These are phyloP conservation scores for Heliopora coerulea DNA, from an alignment of 92 coral and sea anemone genomes.

Conservation along the genomic window DNA sequence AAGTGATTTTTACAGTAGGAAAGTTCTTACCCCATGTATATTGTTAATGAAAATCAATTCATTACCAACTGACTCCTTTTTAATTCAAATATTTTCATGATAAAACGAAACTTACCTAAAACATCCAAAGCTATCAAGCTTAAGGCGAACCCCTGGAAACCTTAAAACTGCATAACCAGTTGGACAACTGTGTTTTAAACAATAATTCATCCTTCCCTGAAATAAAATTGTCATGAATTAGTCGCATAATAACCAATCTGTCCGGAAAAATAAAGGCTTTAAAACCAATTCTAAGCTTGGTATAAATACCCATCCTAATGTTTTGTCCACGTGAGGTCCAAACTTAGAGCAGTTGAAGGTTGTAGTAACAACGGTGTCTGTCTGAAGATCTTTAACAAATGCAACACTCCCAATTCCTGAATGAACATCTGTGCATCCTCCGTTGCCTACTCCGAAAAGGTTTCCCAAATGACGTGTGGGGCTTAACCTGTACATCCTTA, in stretches of 20 bases:
- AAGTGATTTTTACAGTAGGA: too few species aligned
- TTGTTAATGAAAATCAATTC: too few species aligned
- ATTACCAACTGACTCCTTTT: too few species aligned
- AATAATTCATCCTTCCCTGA: slow-evolving; percentile 17
- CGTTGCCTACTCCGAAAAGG: slow-evolving; percentile 1
- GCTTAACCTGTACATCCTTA: slow-evolving; percentile 8
- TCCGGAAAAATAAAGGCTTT: background rate
- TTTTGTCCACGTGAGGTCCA: background rate
- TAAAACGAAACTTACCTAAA: background rate
- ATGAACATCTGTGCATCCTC: slow-evolving; percentile 13
- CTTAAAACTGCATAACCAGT: slow-evolving; percentile 1
- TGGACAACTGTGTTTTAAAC: slow-evolving; percentile 3
- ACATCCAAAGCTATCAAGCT: slow-evolving; percentile 9
- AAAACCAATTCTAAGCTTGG: background rate
- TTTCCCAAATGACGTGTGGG: background rate
- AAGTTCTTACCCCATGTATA: too few species aligned
- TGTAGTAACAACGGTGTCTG: slow-evolving; percentile 1
- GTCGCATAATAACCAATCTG: background rate
- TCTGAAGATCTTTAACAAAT: background rate
- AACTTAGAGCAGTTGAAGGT: slow-evolving; percentile 15
- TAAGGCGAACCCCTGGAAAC: background rate
- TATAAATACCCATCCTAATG: slow-evolving; percentile 6
- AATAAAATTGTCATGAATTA: background rate
- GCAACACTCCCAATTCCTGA: slow-evolving; percentile 11
- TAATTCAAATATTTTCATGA: too few species aligned